Conservation (phyloP, 2,888 invertebrate genomes). For the Hirtodrosophila duncani region DNA sequence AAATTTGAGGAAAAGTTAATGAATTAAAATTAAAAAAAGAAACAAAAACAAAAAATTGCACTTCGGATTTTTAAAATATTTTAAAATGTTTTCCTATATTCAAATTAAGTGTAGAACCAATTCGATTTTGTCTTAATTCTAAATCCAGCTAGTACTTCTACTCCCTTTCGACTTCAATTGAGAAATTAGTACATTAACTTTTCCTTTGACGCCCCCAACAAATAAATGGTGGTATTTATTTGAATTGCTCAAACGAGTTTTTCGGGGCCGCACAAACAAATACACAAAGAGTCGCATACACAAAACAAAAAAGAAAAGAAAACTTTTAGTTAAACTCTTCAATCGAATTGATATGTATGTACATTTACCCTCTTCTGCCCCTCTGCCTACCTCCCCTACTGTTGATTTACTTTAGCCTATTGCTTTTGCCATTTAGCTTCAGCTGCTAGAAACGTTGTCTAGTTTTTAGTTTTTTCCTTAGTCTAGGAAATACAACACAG, state of each 20-base stretch:
- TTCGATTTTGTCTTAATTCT: no score
- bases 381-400: constrained; percentile 21
- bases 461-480: constrained; percentile 55
- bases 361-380: constrained; percentile 9
- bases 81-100: no score
- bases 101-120: no score
- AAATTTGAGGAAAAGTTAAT: no score
- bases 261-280: constrained; percentile 30
- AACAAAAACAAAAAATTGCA: no score
- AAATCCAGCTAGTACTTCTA: constrained; percentile 7
- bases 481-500: constrained; percentile 62
- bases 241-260: constrained; percentile 62
- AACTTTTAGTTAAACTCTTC: constrained; percentile 57
- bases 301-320: constrained; percentile 29
- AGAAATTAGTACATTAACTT: constrained; percentile 75
- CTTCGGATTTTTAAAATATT: no score
- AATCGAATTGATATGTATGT: constrained; percentile 37
- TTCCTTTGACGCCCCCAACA: constrained; percentile 61
- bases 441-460: constrained; percentile 33
- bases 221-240: constrained; percentile 63
- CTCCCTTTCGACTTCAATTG: constrained; percentile 67
- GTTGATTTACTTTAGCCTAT: constrained; percentile 69
- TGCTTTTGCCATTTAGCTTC: constrained; percentile 62
- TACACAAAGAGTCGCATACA: constrained; percentile 13
- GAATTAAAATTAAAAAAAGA: no score